These are phyloP conservation scores for Porites evermanni DNA, from an alignment of 92 coral and sea anemone species.

Conservation along the genomic window DNA sequence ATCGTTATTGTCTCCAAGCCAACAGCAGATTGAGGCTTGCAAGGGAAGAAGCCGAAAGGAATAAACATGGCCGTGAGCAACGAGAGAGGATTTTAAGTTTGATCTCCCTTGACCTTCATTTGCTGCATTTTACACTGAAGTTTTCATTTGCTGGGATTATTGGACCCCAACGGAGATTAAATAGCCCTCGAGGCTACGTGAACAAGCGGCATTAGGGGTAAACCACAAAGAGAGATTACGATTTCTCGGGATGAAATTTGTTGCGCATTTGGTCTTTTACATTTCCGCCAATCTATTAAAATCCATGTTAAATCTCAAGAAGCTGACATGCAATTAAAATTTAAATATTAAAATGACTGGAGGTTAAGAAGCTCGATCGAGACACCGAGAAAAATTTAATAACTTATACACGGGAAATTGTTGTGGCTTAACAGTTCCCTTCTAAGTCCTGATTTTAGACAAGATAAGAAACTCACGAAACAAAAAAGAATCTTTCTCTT, in stretches of 20 bases:
- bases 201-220: constrained; percentile 26
- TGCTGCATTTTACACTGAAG: neutral
- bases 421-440: constrained; percentile 42
- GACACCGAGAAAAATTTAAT: neutral
- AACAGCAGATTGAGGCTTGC: neutral
- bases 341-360: constrained; percentile 1
- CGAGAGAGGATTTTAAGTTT: neutral
- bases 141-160: constrained; percentile 17
- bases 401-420: constrained; percentile 14
- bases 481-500: neutral
- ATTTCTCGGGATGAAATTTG: constrained; percentile 15
- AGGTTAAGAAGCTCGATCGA: neutral
- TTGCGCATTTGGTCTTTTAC: constrained; percentile 41
- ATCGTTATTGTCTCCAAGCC: neutral
- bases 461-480: constrained; percentile 33
- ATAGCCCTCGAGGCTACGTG: constrained; percentile 12
- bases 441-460: neutral
- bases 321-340: constrained; percentile 30
- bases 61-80: neutral
- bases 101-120: constrained; percentile 9
- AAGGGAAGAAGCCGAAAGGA: neutral
- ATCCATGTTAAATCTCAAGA: constrained; percentile 37
- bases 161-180: constrained; percentile 16
- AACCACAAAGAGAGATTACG: constrained; percentile 50
- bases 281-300: constrained; percentile 45